Percentiles rank a stretch among this genome's conserved stretches.
These are phyloP conservation scores for Empis stercorea DNA, from an alignment of 2,888 invertebrate genomes.

Conservation along the genomic window DNA sequence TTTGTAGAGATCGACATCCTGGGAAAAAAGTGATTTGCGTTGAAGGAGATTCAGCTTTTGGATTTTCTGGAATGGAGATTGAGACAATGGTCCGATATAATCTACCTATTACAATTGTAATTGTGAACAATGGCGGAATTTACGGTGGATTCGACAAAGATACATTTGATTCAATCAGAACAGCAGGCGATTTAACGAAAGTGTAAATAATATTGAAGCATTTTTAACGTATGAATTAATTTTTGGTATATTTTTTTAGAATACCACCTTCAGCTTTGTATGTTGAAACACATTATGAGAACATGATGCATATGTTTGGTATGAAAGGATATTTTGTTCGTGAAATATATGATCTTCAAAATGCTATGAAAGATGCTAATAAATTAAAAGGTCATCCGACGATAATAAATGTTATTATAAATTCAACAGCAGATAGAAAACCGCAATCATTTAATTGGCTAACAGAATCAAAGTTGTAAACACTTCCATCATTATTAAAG, in stretches of 20 bases:
- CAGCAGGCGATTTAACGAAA: conserved; percentile 55
- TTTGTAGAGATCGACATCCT: conserved; percentile 70
- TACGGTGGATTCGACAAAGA: conserved; percentile 75
- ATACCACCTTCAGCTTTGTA: conserved; percentile 74
- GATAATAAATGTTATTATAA: conserved; percentile 83
- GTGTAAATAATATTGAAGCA: conserved; percentile 40
- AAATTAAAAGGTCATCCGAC: conserved; percentile 60
- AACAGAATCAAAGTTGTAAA: conserved; percentile 78
- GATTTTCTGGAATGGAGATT: conserved; percentile 96
- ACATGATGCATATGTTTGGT: conserved; percentile 78
- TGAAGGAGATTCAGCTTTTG: conserved; percentile 95
- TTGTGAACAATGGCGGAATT: conserved; percentile 94
- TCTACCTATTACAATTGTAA: conserved; percentile 75
- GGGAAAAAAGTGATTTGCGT: conserved; percentile 79
- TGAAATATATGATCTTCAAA: conserved; percentile 61
- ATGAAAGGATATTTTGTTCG: conserved; percentile 67
- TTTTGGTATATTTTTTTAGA: conserved; percentile 40
- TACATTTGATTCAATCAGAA: conserved; percentile 55
- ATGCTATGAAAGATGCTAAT: conserved; percentile 54
- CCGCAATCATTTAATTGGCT: conserved; percentile 85
- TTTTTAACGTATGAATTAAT: neutral
- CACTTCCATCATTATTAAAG: too few species aligned
- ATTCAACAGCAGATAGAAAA: conserved; percentile 78
- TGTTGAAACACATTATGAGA: conserved; percentile 73
- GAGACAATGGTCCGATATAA: conserved; percentile 94